phyloP scores from a whole-genome alignment of 2,888 invertebrate genomes.

The Mylabris sibirica region DNA sequence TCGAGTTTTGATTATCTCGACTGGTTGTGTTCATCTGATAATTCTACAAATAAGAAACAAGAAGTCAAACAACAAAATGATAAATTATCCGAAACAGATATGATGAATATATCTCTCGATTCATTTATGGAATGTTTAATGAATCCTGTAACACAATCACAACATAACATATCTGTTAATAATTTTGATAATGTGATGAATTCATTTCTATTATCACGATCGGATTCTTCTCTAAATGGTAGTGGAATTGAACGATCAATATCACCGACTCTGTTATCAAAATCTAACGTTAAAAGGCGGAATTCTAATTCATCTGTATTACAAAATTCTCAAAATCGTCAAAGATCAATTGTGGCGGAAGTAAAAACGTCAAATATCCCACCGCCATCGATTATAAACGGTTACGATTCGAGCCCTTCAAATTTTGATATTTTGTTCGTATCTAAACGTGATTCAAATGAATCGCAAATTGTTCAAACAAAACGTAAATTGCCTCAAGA shows the following conservation, averaged over 20 bases:
- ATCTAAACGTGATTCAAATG: background rate
- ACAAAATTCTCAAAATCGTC: too few species aligned
- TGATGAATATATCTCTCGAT: background rate
- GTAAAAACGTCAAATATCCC: too few species aligned
- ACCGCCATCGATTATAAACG: too few species aligned
- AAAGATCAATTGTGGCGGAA: too few species aligned
- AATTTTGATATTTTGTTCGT: background rate
- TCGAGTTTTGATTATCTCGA: background rate
- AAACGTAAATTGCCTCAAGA: background rate
- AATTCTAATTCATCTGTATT: too few species aligned
- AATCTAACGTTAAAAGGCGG: too few species aligned
- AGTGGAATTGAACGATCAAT: background rate
- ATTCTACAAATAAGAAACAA: background rate
- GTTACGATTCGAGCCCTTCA: background rate
- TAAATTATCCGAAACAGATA: background rate
- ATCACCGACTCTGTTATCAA: too few species aligned
- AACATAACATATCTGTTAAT: background rate
- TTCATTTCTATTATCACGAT: background rate
- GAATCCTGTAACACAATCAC: background rate
- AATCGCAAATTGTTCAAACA: background rate
- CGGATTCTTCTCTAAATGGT: background rate
- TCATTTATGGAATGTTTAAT: slow-evolving; percentile 3
- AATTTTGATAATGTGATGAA: background rate
- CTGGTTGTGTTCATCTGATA: background rate
- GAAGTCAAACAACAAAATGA: background rate